Base-by-base conservation (phyloP, 1,140 invertebrate species). In the Elysia chlorotica region DNA sequence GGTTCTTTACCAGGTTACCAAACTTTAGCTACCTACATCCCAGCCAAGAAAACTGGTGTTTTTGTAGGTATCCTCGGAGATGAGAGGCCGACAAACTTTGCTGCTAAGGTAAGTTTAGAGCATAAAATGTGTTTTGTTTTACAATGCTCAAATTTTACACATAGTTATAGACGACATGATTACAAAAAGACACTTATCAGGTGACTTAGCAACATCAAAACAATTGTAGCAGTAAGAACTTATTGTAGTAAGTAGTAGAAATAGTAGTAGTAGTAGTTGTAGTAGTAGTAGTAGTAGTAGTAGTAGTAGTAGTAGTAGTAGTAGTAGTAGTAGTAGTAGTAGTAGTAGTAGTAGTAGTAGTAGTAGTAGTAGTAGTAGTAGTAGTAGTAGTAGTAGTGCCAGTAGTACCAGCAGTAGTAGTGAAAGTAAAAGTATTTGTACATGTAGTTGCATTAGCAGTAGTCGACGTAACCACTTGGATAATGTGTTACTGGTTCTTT, bases 161-260 rank as follows among this genome's bases (percentile, higher is more conserved):
- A n/a, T n/a, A n/a, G n/a, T n/a, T n/a, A n/a, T n/a, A 59, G 14
- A 59, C 10, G 25, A 25, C 6, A 25, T 19, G 25, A 28, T 10
- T 17, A 31, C 5, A 35, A 14, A 59, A 59, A 25, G 25, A 59
- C 10, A 59, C 10, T 19, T n/a, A 59, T 10, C 14, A 59, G 10
- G n/a, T 14, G 41, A 48, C 14, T 14, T 19, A 59, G 57, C 14
- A 17, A 25, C 6, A 17, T 10, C 6, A 59, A 28, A 59, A 25
- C 6, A 25, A 59, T 14, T 19, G 25, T 10, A 59, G 62, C 25
- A 65, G 25, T 23, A 65, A 65, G 62, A 65, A 65, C 25, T n/a
- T n/a, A n/a, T n/a, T n/a, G n/a, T n/a, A 65, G 36, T 23, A 65
- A 65, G 62, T 33, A 65, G 62, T 33, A 65, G 62, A 65, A 65